A percentile compares a stretch with the other conserved stretches of the same genome.
These are phyloP conservation scores for Teleogryllus occipitalis DNA, from an alignment of 1,140 invertebrate species.

Conservation along the genomic window DNA sequence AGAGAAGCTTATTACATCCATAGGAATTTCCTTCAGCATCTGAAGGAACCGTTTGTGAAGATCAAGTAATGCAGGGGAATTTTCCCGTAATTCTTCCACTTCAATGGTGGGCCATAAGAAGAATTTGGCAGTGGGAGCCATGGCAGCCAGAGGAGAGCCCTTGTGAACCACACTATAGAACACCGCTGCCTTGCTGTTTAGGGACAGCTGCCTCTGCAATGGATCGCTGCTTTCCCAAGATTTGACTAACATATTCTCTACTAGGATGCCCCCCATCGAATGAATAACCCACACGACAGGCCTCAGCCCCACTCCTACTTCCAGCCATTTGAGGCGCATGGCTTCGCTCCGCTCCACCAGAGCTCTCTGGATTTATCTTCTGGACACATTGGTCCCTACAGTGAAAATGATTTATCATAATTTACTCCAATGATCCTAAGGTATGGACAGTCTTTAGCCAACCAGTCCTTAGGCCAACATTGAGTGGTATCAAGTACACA, in stretches of 20 bases:
- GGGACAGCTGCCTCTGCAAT: conserved; percentile 38
- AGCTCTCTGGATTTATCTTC: conserved; percentile 38
- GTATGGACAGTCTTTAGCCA: conserved; percentile 55
- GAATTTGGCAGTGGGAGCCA: conserved; percentile 39
- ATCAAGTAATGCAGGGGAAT: conserved; percentile 50
- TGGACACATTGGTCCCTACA: conserved; percentile 50
- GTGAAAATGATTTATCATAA: conserved; percentile 57
- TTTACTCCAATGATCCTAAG: conserved; percentile 55
- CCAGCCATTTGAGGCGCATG: conserved; percentile 50
- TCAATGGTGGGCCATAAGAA: conserved; percentile 69
- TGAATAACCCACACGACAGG: conserved; percentile 74
- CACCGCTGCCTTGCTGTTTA: conserved; percentile 59
- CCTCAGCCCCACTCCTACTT: conserved; percentile 58
- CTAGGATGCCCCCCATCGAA: conserved; percentile 77
- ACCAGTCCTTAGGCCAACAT: conserved; percentile 76
- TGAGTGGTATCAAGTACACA: conserved; percentile 40
- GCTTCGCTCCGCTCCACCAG: conserved; percentile 52
- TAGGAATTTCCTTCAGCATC: conserved; percentile 42
- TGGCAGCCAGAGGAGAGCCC: conserved; percentile 59
- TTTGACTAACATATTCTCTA: conserved; percentile 58
- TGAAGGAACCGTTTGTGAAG: conserved; percentile 57
- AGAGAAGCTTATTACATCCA: conserved; percentile 64
- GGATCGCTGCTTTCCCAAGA: conserved; percentile 41
- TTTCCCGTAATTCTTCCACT: conserved; percentile 66
- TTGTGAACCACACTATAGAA: conserved; percentile 75